phyloP scores from a whole-genome alignment of 2,888 invertebrate genomes.

The Chymomyza procnemis region DNA sequence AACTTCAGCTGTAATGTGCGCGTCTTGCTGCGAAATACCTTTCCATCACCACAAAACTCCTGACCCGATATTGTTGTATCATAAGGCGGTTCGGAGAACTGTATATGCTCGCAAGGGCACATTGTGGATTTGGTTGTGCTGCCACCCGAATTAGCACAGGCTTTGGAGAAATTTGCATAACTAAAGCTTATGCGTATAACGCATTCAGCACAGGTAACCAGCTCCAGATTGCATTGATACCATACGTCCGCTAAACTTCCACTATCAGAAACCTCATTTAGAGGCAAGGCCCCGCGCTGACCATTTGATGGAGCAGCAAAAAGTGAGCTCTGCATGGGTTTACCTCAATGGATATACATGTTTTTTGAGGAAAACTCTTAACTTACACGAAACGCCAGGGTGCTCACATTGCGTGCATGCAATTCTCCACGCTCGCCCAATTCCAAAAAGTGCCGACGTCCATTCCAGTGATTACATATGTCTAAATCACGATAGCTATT shows the following conservation, averaged over 20 bases:
- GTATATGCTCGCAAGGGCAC: constrained; percentile 82
- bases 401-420: constrained; percentile 77
- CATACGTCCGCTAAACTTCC: constrained; percentile 68
- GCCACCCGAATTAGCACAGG: constrained; percentile 68
- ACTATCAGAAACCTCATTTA: constrained; percentile 49
- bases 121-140: constrained; percentile 62
- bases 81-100: constrained; percentile 83
- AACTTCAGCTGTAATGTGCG: constrained; percentile 81
- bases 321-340: constrained; percentile 56
- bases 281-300: constrained; percentile 60
- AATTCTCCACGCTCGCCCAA: constrained; percentile 78
- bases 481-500: constrained; percentile 76
- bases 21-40: constrained; percentile 82
- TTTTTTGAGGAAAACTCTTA: neutral
- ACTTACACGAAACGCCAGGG: constrained; percentile 76
- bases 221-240: constrained; percentile 82
- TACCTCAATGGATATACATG: constrained; percentile 3
- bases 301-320: constrained; percentile 49
- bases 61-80: constrained; percentile 81
- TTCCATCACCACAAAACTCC: constrained; percentile 81
- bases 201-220: constrained; percentile 86
- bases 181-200: constrained; percentile 79
- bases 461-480: constrained; percentile 79
- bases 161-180: constrained; percentile 76
- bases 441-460: constrained; percentile 78